Evolutionary conservation across 2,888 invertebrate species (phyloP), one percentile per base, ranked within the genome.

Genomic region (Tetragonula carbonaria): DNA sequence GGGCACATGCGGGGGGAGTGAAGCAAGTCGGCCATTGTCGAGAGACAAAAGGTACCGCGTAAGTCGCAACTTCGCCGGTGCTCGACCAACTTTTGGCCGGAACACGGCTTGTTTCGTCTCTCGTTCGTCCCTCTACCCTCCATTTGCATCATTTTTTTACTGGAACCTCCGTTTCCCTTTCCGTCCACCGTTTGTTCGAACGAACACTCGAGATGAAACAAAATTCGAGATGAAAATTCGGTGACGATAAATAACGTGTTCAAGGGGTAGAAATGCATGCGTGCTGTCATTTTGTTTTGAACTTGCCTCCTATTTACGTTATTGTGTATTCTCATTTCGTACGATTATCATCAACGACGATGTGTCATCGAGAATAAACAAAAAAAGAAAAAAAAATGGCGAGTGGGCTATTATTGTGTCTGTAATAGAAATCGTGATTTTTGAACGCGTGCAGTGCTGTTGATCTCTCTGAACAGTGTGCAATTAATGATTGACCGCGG

Each of bases 11-110:
- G 45, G 1, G 8, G 45, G 8, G 8, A 8, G 38, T 38, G 8
- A 66, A 70, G 78, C 86, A 88, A 90, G 91, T 90, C 88, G 89
- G 87, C 86, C 86, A 90, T 91, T 90, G 90, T 90, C 85, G 87
- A 82, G 82, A 87, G 89, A 89, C 90, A 91, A 91, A 90, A 87
- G 86, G 82, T 80, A 80, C 82, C 74, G 81, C 83, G 84, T 84
- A 85, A 90, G 86, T 90, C 89, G 85, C 87, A 89, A 90, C 87
- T 90, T 86, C 23, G 66, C 65, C 57, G 68, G 68, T 81, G 55
- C 81, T 79, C 82, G 86, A 78, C 81, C 87, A 87, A 88, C 87
- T 87, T 86, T 78, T 72, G 63, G n/a, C 74, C 62, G 73, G 78
- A 73, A 80, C 73, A 68, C 45, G 51, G n/a, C 67, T 66, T 55